Conservation (phyloP, 2,797 vertebrate species). For the Ibycter americanus region DNA sequence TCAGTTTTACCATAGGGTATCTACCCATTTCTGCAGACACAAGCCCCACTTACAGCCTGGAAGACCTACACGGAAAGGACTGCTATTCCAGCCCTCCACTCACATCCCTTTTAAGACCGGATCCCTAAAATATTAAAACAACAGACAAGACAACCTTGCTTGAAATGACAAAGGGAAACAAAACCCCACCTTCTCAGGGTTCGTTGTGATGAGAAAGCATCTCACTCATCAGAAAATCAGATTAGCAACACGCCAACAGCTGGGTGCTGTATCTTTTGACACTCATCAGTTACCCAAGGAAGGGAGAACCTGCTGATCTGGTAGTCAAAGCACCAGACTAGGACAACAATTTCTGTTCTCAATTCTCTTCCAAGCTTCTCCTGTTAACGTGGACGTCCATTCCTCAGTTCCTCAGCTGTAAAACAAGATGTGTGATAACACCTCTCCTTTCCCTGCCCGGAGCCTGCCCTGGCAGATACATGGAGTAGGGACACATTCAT, state of each 20-base stretch:
- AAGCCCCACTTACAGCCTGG: background rate
- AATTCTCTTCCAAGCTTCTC: background rate
- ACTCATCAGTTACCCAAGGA: background rate
- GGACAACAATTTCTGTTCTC: background rate
- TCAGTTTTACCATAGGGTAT: background rate
- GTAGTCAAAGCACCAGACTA: background rate
- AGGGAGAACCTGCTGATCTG: background rate
- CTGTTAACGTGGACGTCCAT: background rate
- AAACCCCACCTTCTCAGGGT: background rate
- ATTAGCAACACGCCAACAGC: background rate
- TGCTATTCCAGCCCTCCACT: background rate
- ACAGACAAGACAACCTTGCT: background rate
- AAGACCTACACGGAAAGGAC: background rate
- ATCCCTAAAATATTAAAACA: background rate
- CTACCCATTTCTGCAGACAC: background rate
- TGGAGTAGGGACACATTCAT: fast-evolving
- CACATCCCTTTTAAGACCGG: background rate
- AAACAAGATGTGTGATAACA: background rate
- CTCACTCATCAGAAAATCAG: background rate
- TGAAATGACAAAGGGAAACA: background rate
- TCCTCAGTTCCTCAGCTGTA: background rate
- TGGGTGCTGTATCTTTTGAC: background rate
- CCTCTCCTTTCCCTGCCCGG: background rate
- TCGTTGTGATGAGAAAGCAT: background rate
- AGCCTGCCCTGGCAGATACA: background rate